These are phyloP conservation scores for Halcyon badia DNA, from an alignment of 2,797 vertebrate species.

Conservation along the genomic window DNA sequence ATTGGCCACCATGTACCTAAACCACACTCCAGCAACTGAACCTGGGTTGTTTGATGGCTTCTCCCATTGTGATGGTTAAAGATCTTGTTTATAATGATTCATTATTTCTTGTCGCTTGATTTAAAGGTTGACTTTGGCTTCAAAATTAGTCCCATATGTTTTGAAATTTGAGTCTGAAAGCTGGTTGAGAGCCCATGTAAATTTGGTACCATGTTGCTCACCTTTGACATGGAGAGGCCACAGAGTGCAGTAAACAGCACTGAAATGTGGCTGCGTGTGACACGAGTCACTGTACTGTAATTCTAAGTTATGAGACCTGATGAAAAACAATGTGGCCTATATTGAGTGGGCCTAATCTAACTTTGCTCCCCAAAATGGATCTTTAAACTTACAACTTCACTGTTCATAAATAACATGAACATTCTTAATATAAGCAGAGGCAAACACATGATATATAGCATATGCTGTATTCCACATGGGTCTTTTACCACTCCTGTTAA, in stretches of 20 bases:
- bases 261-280: slow-evolving; percentile 22
- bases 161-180: slow-evolving; percentile 69
- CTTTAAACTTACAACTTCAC: slow-evolving; percentile 33
- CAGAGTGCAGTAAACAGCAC: slow-evolving; percentile 22
- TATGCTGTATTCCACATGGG: not conserved
- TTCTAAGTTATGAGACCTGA: not conserved
- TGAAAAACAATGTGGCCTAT: not conserved
- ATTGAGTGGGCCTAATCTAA: not conserved
- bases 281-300: not conserved
- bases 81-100: slow-evolving; percentile 69
- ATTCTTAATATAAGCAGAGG: not conserved
- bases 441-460: not conserved
- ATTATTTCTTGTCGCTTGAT: slow-evolving; percentile 76
- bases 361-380: not conserved
- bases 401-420: slow-evolving; percentile 37
- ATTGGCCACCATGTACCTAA: not conserved
- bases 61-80: slow-evolving; percentile 79
- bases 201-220: slow-evolving; percentile 50
- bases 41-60: slow-evolving; percentile 56
- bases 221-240: slow-evolving; percentile 42
- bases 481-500: not conserved
- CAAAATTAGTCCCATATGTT: slow-evolving; percentile 82
- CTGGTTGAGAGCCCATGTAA: slow-evolving; percentile 47
- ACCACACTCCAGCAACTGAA: not conserved
- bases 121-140: slow-evolving; percentile 77